Evolutionary conservation across 2,888 invertebrate species (phyloP), one percentile per base, ranked within the genome.

Genomic region (Noctua janthina): DNA sequence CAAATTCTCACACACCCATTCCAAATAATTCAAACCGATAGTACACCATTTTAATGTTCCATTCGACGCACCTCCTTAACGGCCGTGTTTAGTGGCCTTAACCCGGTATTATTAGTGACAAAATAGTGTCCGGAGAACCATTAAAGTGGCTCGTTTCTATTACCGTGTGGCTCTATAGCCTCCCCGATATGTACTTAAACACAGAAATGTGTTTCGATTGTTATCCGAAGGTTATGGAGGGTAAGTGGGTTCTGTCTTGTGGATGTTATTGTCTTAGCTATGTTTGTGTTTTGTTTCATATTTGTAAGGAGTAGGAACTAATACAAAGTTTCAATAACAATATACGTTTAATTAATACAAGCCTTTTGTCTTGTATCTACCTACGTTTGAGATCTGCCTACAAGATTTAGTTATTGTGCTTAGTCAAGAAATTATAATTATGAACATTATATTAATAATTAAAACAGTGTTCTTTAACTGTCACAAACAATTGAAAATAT

Each of bases 51-150:
- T 83, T 81, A 85, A 85, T 81, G 85, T 81, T 82, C 78, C 78
- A 81, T 79, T 83, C 67, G 68, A 81, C 77, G 74, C 67, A 66
- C 43, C 70, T 66, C 83, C 87, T 82, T 90, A 91, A 92, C 89
- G 84, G 84, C 83, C 78, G 74, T 92, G 91, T 92, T 93, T 90
- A 92, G 91, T 89, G 88, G 87, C 90, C 90, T 89, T 87, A 90
- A 91, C 91, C 87, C 84, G 78, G 86, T 88, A 89, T 89, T 91
- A 92, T 91, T 91, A 90, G 90, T 91, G 88, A 90, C 91, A 90
- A 90, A 92, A 91, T 92, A 92, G 90, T 91, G 89, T 88, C 90
- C 82, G 79, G 90, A 91, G 92, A 84, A 83, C 87, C 89, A 87
- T 91, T 91, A 90, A 86, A 90, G 88, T 89, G 88, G 79, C 88